These are phyloP conservation scores for Temnothorax unifasciatus DNA, from an alignment of 2,888 invertebrate species.

Conservation along the genomic window DNA sequence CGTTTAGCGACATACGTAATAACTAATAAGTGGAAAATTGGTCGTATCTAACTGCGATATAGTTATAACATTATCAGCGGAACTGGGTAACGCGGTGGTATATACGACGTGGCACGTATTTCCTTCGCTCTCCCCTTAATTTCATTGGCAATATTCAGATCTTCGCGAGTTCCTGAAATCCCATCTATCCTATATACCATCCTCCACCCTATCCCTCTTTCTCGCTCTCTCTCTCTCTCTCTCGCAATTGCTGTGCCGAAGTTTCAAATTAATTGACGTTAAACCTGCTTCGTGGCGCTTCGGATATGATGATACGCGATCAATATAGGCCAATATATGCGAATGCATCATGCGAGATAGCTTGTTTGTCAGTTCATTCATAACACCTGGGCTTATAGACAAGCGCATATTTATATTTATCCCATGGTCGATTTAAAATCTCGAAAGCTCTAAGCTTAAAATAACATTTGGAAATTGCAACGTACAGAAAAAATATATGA, in stretches of 20 bases:
- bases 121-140: constrained; percentile 57
- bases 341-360: constrained; percentile 24
- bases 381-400: neutral
- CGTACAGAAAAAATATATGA: neutral
- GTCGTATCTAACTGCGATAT: constrained; percentile 26
- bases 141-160: constrained; percentile 59
- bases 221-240: constrained; percentile 42
- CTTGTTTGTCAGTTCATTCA: constrained; percentile 39
- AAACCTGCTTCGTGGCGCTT: constrained; percentile 46
- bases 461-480: neutral
- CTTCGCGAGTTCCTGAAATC: constrained; percentile 47
- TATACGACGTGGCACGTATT: constrained; percentile 14
- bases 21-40: constrained; percentile 33
- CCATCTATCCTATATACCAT: constrained; percentile 34
- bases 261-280: constrained; percentile 65
- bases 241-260: constrained; percentile 50
- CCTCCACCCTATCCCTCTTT: constrained; percentile 8
- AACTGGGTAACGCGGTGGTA: constrained; percentile 26
- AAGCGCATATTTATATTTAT: neutral
- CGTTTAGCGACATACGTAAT: constrained; percentile 13
- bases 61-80: constrained; percentile 37
- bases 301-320: constrained; percentile 45
- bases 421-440: neutral
- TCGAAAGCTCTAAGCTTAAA: neutral
- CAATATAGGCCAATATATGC: constrained; percentile 42